Percentiles rank a stretch among this genome's conserved stretches.
These are phyloP conservation scores for Tichodroma muraria DNA, from an alignment of 2,113 vertebrate species.

Conservation along the genomic window DNA sequence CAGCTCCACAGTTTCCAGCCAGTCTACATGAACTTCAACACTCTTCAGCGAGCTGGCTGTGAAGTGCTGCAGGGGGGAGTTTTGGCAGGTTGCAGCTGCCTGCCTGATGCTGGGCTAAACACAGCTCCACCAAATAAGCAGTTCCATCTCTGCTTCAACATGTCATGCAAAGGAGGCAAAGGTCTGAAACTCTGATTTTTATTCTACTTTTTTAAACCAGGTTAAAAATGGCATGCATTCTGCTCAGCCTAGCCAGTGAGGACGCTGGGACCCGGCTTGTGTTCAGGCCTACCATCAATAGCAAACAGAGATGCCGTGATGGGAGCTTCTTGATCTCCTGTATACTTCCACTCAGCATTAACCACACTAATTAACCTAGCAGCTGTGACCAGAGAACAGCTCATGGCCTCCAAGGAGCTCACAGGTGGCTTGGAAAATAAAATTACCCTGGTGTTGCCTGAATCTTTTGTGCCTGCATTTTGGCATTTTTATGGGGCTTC, in stretches of 20 bases:
- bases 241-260: background rate
- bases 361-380: background rate
- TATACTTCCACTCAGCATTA: background rate
- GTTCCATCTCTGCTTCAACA: background rate
- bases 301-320: background rate
- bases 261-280: background rate
- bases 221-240: background rate
- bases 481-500: background rate
- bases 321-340: background rate
- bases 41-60: background rate
- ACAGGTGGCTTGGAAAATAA: background rate
- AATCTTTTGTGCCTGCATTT: background rate
- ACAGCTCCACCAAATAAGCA: background rate
- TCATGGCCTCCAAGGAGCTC: background rate
- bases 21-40: background rate
- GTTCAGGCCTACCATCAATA: background rate
- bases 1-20: background rate
- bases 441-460: background rate
- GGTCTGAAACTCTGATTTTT: too few relatives aligned
- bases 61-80: background rate
- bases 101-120: background rate
- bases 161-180: background rate
- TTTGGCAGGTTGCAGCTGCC: background rate
- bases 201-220: background rate
- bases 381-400: background rate